Conservation (phyloP, 2,888 invertebrate species). For the Clanis bilineata region DNA sequence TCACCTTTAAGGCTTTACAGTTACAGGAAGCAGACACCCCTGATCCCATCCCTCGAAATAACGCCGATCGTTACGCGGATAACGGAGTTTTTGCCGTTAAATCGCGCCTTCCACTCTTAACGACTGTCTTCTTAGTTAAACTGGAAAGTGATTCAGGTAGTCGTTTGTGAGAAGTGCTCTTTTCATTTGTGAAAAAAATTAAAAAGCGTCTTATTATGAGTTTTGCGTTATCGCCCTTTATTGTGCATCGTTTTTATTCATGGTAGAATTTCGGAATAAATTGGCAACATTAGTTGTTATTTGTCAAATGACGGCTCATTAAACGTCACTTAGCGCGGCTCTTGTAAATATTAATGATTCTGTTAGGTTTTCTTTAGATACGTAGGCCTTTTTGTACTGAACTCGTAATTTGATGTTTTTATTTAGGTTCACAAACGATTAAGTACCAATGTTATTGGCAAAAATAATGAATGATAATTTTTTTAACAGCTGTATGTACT, state of each 20-base stretch:
- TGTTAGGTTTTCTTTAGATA: background rate
- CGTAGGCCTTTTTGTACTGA: background rate
- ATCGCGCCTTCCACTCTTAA: conserved; percentile 65
- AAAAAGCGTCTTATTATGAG: conserved; percentile 48
- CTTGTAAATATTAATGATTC: background rate
- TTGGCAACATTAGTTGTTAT: conserved; percentile 9
- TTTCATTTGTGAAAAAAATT: conserved; percentile 62
- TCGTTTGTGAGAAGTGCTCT: conserved; percentile 64
- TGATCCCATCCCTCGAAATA: conserved; percentile 48
- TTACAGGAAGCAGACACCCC: conserved; percentile 9
- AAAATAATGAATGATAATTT: too few species aligned
- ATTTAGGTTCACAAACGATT: background rate
- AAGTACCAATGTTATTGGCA: too few species aligned
- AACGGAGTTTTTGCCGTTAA: conserved; percentile 71
- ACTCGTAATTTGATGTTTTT: background rate
- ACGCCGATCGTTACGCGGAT: conserved; percentile 72
- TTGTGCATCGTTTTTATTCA: conserved; percentile 23
- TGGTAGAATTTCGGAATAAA: background rate
- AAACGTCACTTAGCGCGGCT: background rate
- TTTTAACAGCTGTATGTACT: too few species aligned
- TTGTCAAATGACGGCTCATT: conserved; percentile 2
- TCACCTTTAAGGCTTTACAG: background rate
- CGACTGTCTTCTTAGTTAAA: conserved; percentile 67
- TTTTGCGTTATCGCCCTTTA: conserved; percentile 54
- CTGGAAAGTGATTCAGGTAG: conserved; percentile 73